Percentiles rank a stretch among this genome's conserved stretches.
phyloP scores from a whole-genome alignment of 2,797 vertebrate genomes.

The Lacerta bilineata region DNA sequence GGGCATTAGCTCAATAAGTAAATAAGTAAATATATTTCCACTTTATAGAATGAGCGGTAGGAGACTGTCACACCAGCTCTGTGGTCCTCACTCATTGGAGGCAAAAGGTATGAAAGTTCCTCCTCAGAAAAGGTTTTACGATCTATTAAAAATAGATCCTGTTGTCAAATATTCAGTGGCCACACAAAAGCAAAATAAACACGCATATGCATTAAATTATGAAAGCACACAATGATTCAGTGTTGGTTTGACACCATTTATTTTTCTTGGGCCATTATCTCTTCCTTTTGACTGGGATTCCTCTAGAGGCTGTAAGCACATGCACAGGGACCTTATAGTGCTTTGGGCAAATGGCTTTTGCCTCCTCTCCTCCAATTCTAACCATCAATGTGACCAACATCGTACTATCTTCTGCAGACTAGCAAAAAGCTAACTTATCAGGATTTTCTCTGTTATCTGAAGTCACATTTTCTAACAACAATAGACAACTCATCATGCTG shows the following conservation, averaged over 20 bases:
- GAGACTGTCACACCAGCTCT: background rate
- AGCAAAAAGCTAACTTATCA: no score
- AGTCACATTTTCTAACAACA: no score
- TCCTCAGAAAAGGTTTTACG: slow-evolving; percentile 3
- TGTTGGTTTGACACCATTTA: no score
- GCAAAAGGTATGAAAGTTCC: background rate
- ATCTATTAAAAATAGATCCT: slow-evolving; percentile 24
- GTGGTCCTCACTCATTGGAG: background rate
- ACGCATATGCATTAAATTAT: slow-evolving; percentile 32
- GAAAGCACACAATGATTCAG: slow-evolving; percentile 32
- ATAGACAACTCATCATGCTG: background rate
- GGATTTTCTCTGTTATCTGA: no score
- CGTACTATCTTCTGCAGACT: no score
- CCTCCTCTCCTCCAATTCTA: no score
- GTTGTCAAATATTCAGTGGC: slow-evolving; percentile 41
- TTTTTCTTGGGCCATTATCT: no score
- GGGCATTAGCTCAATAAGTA: background rate
- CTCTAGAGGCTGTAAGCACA: no score
- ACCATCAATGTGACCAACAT: no score
- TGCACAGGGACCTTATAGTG: no score
- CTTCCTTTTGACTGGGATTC: no score
- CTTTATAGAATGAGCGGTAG: background rate
- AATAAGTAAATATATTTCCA: background rate
- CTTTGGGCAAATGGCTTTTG: no score
- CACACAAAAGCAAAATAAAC: slow-evolving; percentile 4